Conservation (phyloP, 2,113 vertebrate species). For the Prinia subflava region DNA sequence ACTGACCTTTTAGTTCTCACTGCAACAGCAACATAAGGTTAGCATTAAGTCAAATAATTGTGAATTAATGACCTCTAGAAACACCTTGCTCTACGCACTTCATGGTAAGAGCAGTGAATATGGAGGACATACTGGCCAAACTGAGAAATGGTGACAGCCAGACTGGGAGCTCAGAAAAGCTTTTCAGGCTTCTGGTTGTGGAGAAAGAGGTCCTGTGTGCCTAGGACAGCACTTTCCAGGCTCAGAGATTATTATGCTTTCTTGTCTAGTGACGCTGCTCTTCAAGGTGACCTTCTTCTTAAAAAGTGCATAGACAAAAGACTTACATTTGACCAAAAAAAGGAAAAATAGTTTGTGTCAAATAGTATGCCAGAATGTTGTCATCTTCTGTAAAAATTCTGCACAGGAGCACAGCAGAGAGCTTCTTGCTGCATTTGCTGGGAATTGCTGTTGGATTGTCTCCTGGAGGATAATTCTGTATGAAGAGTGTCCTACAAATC, state of each 20-base stretch:
- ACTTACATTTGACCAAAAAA: neutral
- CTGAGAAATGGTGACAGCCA: neutral
- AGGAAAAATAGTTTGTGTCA: neutral
- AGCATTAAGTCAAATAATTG: neutral
- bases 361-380: neutral
- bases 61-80: neutral
- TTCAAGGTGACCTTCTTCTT: neutral
- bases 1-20: neutral
- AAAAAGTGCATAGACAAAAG: neutral
- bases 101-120: neutral
- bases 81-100: neutral
- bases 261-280: neutral
- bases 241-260: neutral
- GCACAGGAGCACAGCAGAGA: neutral
- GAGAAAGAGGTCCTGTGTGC: neutral
- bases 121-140: neutral
- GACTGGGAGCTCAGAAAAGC: neutral
- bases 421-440: neutral
- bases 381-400: neutral
- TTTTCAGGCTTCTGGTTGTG: neutral
- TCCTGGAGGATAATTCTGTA: neutral
- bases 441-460: neutral
- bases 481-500: neutral
- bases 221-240: neutral
- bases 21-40: neutral